Evolutionary conservation across 2,113 vertebrate genomes (phyloP).

Genomic region (Lagopus leucura): DNA sequence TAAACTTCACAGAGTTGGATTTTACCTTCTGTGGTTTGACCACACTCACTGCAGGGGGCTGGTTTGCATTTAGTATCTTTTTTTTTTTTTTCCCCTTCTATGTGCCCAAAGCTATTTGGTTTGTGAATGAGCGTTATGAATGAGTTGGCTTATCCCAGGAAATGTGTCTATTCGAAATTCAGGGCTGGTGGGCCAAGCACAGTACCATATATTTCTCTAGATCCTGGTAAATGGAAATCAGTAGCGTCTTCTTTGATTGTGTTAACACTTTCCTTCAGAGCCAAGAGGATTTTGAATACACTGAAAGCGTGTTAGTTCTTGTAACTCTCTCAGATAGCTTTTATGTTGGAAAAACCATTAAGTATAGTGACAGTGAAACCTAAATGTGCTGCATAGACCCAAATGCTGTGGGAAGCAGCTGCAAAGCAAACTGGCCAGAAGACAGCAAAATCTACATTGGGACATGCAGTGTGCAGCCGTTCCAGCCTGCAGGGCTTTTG

Average conservation of each 20-base stretch:
- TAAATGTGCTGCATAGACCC: accelerated
- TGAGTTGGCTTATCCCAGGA: neutral
- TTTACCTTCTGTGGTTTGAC: slow-evolving; percentile 56
- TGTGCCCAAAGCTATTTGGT: neutral
- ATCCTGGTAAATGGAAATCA: neutral
- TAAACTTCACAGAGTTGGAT: slow-evolving; percentile 45
- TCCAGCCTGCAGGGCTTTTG: neutral
- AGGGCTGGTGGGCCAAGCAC: neutral
- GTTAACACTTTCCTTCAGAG: neutral
- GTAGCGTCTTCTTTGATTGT: neutral
- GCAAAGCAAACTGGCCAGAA: accelerated
- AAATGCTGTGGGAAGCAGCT: neutral
- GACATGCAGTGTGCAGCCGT: neutral
- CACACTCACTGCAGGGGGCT: neutral
- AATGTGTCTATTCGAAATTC: neutral
- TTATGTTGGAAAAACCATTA: neutral
- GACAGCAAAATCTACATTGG: neutral
- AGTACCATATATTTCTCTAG: neutral
- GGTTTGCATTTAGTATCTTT: neutral
- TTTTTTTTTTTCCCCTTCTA: neutral
- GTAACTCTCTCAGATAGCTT: neutral
- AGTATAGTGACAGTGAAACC: neutral
- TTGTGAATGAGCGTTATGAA: neutral
- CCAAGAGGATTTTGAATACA: neutral
- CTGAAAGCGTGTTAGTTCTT: neutral